Evolutionary conservation across 2,888 invertebrate genomes (phyloP), one percentile per base, ranked within the genome.

Genomic region (Caenorhabditis sp.): DNA sequence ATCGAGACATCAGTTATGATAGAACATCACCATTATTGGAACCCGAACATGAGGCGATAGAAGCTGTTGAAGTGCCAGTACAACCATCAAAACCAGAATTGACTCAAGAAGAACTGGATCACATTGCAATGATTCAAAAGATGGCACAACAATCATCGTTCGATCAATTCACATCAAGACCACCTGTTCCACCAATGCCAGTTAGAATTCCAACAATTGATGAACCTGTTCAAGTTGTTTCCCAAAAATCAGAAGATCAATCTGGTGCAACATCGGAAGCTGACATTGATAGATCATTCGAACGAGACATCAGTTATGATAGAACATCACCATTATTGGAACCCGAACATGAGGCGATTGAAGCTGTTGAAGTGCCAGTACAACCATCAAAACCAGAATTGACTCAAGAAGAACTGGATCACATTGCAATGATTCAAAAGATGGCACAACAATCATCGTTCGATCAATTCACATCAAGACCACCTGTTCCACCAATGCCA

Each of bases 251-350:
- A 1, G 65, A 69, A 19, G 65, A 69, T 1, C 8, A 23, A 54
- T 70, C 70, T 5, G 59, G 53, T 10, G 65, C 63, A 8, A 73
- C 74, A 5, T 67, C 71, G n/a, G 60, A 57, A n/a, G 63, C 68
- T 51, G 51, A 51, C 21, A 51, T 51, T 51, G 51, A 51, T 21
- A n/a, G n/a, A 51, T 23, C 51, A 21, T 51, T 51, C 43, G 43
- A 43, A 14, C 5, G 17, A 43, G 43, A 43, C 10, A 31, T 31
- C 10, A 31, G 31, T 10, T 31, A 31, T 31, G 31, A 31, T 31
- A 31, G 31, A 31, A 31, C 4, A 6, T 31, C 31, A 31, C 31
- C 31, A 31, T 31, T 31, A 31, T 31, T 31, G 2, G 61, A 66
- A 51, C 61, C 61, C 26, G 66, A 66, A 19, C 17, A 61, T 1